phyloP scores from a whole-genome alignment of 2,888 invertebrate genomes.

The Erynnis tages region DNA sequence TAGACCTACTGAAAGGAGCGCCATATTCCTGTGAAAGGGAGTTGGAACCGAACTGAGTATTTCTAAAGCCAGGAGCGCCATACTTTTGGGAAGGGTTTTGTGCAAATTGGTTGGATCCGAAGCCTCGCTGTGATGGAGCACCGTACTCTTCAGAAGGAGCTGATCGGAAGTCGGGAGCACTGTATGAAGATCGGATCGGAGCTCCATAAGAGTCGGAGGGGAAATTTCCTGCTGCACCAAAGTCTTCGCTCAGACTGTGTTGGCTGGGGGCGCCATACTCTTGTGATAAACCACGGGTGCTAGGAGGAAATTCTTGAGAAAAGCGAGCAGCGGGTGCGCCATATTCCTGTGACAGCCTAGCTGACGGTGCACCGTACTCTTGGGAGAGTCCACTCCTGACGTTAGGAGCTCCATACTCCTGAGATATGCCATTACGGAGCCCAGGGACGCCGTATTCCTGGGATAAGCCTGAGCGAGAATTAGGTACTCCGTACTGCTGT shows the following conservation, averaged over 20 bases:
- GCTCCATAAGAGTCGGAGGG: constrained; percentile 41
- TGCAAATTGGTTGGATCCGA: constrained; percentile 30
- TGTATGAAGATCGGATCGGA: constrained; percentile 42
- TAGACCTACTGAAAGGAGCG: constrained; percentile 32
- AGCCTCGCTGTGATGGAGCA: constrained; percentile 43
- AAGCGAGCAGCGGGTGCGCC: constrained; percentile 35
- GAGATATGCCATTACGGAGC: constrained; percentile 36
- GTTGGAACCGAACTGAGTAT: constrained; percentile 33
- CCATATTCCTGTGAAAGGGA: constrained; percentile 50
- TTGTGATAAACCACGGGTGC: constrained; percentile 39
- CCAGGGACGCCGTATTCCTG: constrained; percentile 45
- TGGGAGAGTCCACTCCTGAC: constrained; percentile 40
- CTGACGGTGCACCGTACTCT: constrained; percentile 16
- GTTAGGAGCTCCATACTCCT: constrained; percentile 43
- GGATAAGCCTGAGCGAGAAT: constrained; percentile 31
- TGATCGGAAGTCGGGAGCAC: constrained; percentile 46
- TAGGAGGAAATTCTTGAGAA: constrained; percentile 46
- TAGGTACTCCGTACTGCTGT: constrained; percentile 39
- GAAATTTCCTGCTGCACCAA: constrained; percentile 23
- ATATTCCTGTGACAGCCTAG: constrained; percentile 39
- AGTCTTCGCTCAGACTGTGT: constrained; percentile 7
- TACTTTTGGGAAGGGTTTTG: constrained; percentile 29
- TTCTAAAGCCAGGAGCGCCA: constrained; percentile 42
- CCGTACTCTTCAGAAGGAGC: constrained; percentile 51
- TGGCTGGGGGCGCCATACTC: constrained; percentile 37